Conservation (phyloP, 2,888 invertebrate genomes). For the Oxyscelio sp. region DNA sequence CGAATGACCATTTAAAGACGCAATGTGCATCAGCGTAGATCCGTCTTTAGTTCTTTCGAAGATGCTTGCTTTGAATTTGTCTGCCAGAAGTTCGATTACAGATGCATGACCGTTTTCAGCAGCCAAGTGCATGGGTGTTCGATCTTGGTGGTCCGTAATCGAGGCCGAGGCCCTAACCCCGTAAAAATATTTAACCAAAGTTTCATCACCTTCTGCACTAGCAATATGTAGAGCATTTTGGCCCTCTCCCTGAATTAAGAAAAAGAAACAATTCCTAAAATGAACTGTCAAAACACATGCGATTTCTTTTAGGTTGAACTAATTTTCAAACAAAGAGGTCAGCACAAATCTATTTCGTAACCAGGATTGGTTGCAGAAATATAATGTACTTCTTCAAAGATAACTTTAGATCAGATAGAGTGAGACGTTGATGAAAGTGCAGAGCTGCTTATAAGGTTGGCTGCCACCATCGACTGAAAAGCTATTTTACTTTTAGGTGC, state of each 20-base stretch:
- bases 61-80: slow-evolving; percentile 99
- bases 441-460: slow-evolving; percentile 10
- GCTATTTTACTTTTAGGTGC: slow-evolving; percentile 40
- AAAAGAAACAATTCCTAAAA: too few species aligned
- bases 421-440: slow-evolving; percentile 30
- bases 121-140: slow-evolving; percentile 98
- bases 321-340: too few species aligned
- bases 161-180: slow-evolving; percentile 98
- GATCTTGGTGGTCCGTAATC: slow-evolving; percentile 98
- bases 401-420: slow-evolving; percentile 33
- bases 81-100: slow-evolving; percentile 98
- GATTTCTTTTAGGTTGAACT: background rate
- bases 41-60: slow-evolving; percentile 99
- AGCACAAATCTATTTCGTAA: slow-evolving; percentile 5
- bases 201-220: slow-evolving; percentile 98
- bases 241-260: slow-evolving; percentile 92
- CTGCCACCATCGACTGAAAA: slow-evolving; percentile 53
- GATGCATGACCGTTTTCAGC: slow-evolving; percentile 99
- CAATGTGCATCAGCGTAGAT: slow-evolving; percentile 99
- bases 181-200: slow-evolving; percentile 98
- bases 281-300: slow-evolving; percentile 4
- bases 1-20: slow-evolving; percentile 98
- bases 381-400: slow-evolving; percentile 27
- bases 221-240: slow-evolving; percentile 98
- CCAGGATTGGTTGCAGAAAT: background rate